phyloP scores from a whole-genome alignment of 2,888 invertebrate species.

The Cyrtodaria siliqua region DNA sequence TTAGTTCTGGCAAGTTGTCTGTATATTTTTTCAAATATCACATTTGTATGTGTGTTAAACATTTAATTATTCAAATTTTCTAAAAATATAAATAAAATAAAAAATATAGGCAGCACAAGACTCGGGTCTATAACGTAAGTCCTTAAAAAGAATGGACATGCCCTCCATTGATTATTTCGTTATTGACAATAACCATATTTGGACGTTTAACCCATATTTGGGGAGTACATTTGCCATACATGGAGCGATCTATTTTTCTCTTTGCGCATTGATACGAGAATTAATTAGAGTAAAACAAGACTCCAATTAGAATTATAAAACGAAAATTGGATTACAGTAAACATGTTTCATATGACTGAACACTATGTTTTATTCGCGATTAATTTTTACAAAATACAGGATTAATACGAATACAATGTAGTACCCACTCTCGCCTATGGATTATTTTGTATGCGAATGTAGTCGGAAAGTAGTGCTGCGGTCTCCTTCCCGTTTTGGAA shows the following conservation, averaged over 20 bases:
- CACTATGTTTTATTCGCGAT: not conserved
- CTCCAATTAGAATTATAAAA: not conserved
- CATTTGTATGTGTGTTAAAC: no score
- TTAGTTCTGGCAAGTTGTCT: no score
- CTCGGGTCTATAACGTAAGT: no score
- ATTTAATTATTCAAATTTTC: no score
- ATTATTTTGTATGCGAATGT: conserved; percentile 13
- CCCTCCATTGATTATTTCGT: not conserved
- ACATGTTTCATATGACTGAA: no score
- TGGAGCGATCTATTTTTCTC: conserved; percentile 51
- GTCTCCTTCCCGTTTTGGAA: conserved; percentile 45
- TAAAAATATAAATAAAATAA: no score
- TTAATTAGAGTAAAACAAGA: conserved; percentile 17
- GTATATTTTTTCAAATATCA: no score
- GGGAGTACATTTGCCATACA: conserved; percentile 54
- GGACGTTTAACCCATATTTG: conserved; percentile 82
- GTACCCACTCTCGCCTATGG: not conserved
- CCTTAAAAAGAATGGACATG: no score
- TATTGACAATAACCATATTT: conserved; percentile 80
- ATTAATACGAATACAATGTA: not conserved
- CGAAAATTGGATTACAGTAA: not conserved
- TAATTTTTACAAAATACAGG: not conserved
- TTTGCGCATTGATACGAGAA: conserved; percentile 41
- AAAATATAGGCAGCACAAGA: no score
- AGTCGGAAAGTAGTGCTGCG: conserved; percentile 11